Base-by-base conservation (phyloP, 2,888 invertebrate species). In the Blera fallax region DNA sequence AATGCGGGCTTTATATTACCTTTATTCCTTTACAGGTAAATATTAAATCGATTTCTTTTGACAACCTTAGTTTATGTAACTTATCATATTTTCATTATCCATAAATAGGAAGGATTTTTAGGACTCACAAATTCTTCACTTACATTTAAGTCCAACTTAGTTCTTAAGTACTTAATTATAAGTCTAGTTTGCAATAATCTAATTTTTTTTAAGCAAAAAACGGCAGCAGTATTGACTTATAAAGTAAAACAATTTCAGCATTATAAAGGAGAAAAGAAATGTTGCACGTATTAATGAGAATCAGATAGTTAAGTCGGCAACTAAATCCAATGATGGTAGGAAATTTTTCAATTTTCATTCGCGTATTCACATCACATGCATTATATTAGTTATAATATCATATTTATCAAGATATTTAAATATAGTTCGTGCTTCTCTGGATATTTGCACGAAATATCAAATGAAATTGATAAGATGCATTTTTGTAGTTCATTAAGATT, bases 351-450 rank as follows among this genome's bases (percentile, higher is more conserved):
- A 21, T 21, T 48, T 27, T 52, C 27, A 14, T 52, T 43, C 10
- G 21, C 48, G 48, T 11, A 10, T 10, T 45, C 27, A 62, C 43
- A 62, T 62, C 16, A 27, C 24, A 60, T 24, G 14, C 45, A 62
- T 62, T 45, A n/a, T 10, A 62, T 45, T 52, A 18, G 24, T 37
- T 16, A 69, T 29, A 40, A 50, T 14, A 21, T 32, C 2, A 52
- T 69, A 76, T 6, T 7, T 56, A 10, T 11, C 0, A 27, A n/a
- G 18, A n/a, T 52, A 52, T 52, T 14, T 29, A 56, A 37, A 21
- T 43, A 54, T 56, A 52, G 50, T 62, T 50, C 72, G 72, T 62
- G 72, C 60, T 52, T 73, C 60, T 73, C 60, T 73, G 72, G 72
- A 73, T 73, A 73, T 50, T 48, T 72, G 48, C 60, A 72, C 60